These are phyloP conservation scores for Apocrypta bakeri DNA, from an alignment of 1,140 invertebrate genomes.

Conservation along the genomic window DNA sequence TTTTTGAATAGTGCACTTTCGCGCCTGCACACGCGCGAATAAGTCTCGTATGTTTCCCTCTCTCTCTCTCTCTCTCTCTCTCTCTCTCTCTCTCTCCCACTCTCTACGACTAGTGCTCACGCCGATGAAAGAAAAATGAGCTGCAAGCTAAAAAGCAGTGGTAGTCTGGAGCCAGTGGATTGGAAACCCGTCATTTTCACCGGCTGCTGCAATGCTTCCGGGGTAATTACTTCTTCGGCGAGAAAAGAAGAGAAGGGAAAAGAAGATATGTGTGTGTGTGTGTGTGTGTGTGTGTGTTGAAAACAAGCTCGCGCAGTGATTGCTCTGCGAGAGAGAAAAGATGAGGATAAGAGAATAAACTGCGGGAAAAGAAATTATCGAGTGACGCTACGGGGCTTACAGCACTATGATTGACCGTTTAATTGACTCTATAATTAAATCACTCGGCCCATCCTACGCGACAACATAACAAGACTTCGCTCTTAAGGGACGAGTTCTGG, in stretches of 20 bases:
- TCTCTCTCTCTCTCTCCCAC: not conserved
- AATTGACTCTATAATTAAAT: conserved; percentile 65
- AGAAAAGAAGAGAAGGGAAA: not conserved
- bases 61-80: not conserved
- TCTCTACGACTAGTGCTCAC: too few species aligned
- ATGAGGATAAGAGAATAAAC: too few species aligned
- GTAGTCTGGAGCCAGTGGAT: not conserved
- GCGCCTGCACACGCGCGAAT: conserved; percentile 44
- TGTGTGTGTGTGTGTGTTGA: not conserved
- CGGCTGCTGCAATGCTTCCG: not conserved
- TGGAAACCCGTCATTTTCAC: not conserved
- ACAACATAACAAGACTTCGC: conserved; percentile 44
- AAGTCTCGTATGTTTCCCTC: conserved; percentile 9
- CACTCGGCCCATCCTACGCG: not conserved
- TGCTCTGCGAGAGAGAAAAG: not conserved
- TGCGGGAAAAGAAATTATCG: not conserved
- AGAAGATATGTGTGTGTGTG: too few species aligned
- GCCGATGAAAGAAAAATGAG: not conserved
- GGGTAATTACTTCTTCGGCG: conserved; percentile 2
- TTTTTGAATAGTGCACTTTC: conserved; percentile 48
- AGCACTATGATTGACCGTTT: conserved; percentile 63
- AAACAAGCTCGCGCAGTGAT: not conserved
- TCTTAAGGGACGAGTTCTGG: conserved; percentile 51
- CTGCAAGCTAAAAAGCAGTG: not conserved
- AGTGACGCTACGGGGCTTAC: conserved; percentile 48